Evolutionary conservation across 2,113 vertebrate genomes (phyloP).

Genomic region (Laticauda laticaudata): DNA sequence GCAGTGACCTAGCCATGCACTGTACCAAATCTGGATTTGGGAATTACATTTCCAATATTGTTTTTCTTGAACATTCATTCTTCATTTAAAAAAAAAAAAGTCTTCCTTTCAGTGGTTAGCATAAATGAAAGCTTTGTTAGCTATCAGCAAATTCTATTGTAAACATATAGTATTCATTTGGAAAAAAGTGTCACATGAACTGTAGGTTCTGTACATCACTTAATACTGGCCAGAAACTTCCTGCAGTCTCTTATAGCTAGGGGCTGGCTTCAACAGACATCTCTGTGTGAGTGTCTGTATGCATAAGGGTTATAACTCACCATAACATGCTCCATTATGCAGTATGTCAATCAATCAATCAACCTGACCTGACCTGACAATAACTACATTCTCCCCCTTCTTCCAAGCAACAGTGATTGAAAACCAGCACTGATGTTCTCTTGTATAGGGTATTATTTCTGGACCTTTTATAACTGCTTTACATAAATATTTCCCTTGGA

Average conservation of each 20-base stretch:
- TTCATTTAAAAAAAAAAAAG: conserved; percentile 29
- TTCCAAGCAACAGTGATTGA: not conserved
- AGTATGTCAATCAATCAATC: not conserved
- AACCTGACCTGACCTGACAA: conserved; percentile 14
- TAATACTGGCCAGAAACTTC: conserved; percentile 45
- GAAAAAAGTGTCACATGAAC: conserved; percentile 53
- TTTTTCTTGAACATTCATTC: conserved; percentile 27
- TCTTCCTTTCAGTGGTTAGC: conserved; percentile 45
- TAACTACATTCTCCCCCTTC: conserved; percentile 15
- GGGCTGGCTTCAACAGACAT: conserved; percentile 5
- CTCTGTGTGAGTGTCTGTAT: conserved; percentile 8
- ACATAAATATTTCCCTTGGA: not conserved
- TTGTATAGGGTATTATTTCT: not conserved
- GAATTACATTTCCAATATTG: not conserved
- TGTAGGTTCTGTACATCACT: conserved; percentile 36
- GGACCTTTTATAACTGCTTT: not conserved
- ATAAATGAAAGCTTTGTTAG: conserved; percentile 53
- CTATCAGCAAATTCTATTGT: conserved; percentile 55
- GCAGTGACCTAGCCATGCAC: not conserved
- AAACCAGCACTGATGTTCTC: not conserved
- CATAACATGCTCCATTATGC: not conserved
- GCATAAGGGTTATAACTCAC: not conserved
- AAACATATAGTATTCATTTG: conserved; percentile 58
- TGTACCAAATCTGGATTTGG: not conserved
- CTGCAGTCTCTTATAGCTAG: conserved; percentile 29